Base-by-base conservation (phyloP, 2,797 vertebrate genomes). In the Poliocrania exsul region DNA sequence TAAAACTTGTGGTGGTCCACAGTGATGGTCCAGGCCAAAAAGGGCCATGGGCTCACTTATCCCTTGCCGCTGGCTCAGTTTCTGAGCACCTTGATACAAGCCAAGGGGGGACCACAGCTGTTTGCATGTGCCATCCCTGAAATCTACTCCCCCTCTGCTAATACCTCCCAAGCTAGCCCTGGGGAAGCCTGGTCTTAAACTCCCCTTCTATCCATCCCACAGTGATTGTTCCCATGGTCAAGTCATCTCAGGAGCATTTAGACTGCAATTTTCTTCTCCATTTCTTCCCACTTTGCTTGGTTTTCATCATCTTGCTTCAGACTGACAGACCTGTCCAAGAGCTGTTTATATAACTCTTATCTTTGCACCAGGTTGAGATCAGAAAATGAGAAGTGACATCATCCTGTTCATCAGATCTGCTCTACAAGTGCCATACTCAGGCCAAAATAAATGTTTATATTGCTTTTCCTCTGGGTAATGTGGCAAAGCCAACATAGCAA, bases 401-500 rank as follows among this genome's bases (percentile, higher is more conserved):
- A 94, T 64, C 46, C 13, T 60, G 5, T 70, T 91, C 69, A 57
- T 92, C 75, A 70, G 53, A 61, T 73, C 35, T 93, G 46, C 49
- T 70, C 66, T 73, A 29, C 19, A 77, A 37, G 56, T 73, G 40
- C 40, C n/a, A 14, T 14, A 19, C 23, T 75, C 21, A 50, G 37
- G 62, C 88, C 86, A 96, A 95, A 92, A 82, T 67, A 94, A 95
- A 94, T 73, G 19, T 95, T 92, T 88, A 57, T 71, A 62, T 91
- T 0, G 1, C 19, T 77, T 79, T 91, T 91, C 13, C 18, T 92
- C 51, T 57, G n/a, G 51, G 33, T 74, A 62, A 49, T 4, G 11
- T 86, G 66, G 31, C 44, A 93, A 90, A 86, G 49, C 24, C 73
- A 75, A 46, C 2, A 3, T 5, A 72, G 80, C 28, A 44, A 78